These are phyloP conservation scores for Nomia melanderi DNA, from an alignment of 1,140 invertebrate species.

Conservation along the genomic window DNA sequence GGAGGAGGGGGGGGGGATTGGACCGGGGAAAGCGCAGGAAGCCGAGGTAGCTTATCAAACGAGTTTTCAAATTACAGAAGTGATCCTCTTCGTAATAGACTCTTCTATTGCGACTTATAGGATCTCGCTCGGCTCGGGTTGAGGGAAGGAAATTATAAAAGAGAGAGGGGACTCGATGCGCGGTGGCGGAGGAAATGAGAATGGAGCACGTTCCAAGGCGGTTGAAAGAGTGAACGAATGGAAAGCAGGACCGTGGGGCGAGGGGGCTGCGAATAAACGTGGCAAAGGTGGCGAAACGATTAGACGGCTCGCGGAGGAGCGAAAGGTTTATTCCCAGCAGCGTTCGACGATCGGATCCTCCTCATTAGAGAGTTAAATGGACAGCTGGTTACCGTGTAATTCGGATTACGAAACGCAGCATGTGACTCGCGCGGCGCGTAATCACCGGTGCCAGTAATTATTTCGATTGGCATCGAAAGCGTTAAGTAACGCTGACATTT, in stretches of 20 bases:
- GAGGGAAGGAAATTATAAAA: constrained; percentile 64
- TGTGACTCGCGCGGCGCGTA: constrained; percentile 30
- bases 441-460: constrained; percentile 46
- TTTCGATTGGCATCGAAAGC: neutral
- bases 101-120: constrained; percentile 69
- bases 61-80: constrained; percentile 70
- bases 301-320: neutral
- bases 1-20: no score
- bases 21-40: neutral
- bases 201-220: constrained; percentile 23
- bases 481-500: neutral
- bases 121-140: constrained; percentile 65
- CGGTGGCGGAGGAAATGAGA: constrained; percentile 20
- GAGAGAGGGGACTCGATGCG: constrained; percentile 11
- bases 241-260: neutral
- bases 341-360: constrained; percentile 25
- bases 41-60: constrained; percentile 63
- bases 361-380: constrained; percentile 35
- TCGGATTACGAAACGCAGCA: constrained; percentile 20
- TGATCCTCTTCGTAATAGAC: constrained; percentile 69
- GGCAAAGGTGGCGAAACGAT: neutral
- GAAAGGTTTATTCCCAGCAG: constrained; percentile 1
- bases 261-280: constrained; percentile 35
- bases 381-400: constrained; percentile 37
- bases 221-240: constrained; percentile 19